A percentile compares a stretch with the other conserved stretches of the same genome.
Evolutionary conservation across 1,140 invertebrate species (phyloP).

Genomic region (Bombus consobrinus): DNA sequence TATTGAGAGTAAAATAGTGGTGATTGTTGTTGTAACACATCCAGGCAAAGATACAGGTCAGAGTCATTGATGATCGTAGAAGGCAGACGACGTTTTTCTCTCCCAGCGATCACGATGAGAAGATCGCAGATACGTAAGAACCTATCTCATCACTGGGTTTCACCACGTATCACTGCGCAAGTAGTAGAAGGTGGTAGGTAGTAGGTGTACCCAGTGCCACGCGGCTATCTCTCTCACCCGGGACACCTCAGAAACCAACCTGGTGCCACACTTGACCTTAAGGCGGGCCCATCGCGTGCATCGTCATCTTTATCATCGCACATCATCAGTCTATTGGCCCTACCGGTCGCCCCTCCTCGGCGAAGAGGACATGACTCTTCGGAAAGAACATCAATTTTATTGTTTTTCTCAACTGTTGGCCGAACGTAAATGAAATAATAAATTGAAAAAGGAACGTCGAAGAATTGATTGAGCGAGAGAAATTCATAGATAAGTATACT

Average conservation of each 20-base stretch:
- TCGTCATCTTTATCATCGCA: slow-evolving; percentile 80
- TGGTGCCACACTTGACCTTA: slow-evolving; percentile 78
- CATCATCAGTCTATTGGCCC: slow-evolving; percentile 82
- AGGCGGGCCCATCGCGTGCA: slow-evolving; percentile 76
- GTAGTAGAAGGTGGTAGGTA: slow-evolving; percentile 72
- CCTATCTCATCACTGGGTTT: slow-evolving; percentile 70
- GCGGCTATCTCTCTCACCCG: slow-evolving; percentile 74
- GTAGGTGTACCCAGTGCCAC: slow-evolving; percentile 70
- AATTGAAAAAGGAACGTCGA: slow-evolving; percentile 69
- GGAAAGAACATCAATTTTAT: slow-evolving; percentile 84
- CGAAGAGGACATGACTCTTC: slow-evolving; percentile 84
- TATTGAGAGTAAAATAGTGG: slow-evolving; percentile 43
- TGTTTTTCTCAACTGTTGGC: slow-evolving; percentile 76
- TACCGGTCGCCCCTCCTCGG: slow-evolving; percentile 82
- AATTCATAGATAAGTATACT: slow-evolving; percentile 30
- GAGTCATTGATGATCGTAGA: slow-evolving; percentile 57
- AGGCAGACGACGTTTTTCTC: slow-evolving; percentile 53
- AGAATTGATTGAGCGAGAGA: slow-evolving; percentile 62
- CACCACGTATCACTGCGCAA: slow-evolving; percentile 71
- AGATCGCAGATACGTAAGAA: slow-evolving; percentile 66
- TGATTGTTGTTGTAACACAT: slow-evolving; percentile 37
- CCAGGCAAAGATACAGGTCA: slow-evolving; percentile 54
- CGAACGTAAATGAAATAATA: slow-evolving; percentile 81
- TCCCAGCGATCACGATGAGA: slow-evolving; percentile 63
- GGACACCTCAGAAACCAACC: slow-evolving; percentile 77